phyloP scores from a whole-genome alignment of 2,797 vertebrate genomes.

The Glossophaga mutica region DNA sequence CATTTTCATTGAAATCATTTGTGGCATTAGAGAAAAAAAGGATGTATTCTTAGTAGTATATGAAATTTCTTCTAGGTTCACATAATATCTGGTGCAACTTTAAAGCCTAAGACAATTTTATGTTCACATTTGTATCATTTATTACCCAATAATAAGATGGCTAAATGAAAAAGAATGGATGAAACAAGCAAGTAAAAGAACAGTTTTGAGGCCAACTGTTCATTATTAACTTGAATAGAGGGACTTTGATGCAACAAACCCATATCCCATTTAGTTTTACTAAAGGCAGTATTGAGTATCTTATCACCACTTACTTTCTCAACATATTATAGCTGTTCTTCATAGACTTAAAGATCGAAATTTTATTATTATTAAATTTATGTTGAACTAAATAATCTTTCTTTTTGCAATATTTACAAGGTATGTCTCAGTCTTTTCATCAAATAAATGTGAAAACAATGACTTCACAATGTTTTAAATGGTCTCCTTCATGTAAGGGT shows the following conservation, averaged over 20 bases:
- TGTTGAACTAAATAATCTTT: not conserved
- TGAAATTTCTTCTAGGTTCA: constrained; percentile 25
- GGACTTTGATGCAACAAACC: not conserved
- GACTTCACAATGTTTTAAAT: not conserved
- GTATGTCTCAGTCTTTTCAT: not conserved
- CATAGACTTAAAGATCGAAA: not conserved
- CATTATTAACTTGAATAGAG: not conserved
- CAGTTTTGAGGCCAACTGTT: not conserved
- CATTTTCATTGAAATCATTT: constrained; percentile 69
- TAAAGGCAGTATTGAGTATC: not conserved
- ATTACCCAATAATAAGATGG: constrained; percentile 12
- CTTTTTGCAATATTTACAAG: not conserved
- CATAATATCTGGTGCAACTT: constrained; percentile 11
- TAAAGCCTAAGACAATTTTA: constrained; percentile 53
- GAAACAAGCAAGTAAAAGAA: constrained; percentile 21
- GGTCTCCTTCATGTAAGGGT: not conserved
- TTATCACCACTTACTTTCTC: not conserved
- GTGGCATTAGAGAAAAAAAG: constrained; percentile 52
- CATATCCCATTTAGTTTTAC: not conserved
- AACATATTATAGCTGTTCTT: not conserved
- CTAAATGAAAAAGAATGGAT: constrained; percentile 52
- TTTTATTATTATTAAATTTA: not conserved
- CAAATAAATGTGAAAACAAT: not conserved
- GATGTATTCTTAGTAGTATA: constrained; percentile 7
- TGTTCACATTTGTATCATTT: constrained; percentile 39